A percentile compares a stretch with the other conserved stretches of the same genome.
Conservation (phyloP, 2,113 vertebrate genomes). For the Myotis lucifugus region DNA sequence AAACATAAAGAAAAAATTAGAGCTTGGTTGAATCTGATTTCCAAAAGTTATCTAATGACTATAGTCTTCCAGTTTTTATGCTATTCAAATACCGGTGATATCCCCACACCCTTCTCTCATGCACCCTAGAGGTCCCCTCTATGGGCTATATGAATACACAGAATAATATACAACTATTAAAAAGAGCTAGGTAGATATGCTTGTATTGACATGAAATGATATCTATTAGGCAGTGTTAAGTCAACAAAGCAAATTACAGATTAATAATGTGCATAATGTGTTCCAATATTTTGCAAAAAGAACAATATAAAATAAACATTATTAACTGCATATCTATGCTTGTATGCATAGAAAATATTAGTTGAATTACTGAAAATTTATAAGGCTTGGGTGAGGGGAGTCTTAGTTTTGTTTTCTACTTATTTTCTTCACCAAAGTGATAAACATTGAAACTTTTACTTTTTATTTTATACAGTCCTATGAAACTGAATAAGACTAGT, state of each 20-base stretch:
- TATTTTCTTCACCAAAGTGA: not conserved
- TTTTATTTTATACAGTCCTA: not conserved
- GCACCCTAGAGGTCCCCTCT: no score
- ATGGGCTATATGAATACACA: not conserved
- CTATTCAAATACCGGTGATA: not conserved
- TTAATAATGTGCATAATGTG: not conserved
- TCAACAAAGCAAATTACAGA: not conserved
- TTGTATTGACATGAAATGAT: not conserved
- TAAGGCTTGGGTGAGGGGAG: not conserved
- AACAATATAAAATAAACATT: not conserved
- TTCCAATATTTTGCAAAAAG: not conserved
- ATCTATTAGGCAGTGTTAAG: not conserved
- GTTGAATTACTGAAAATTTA: not conserved
- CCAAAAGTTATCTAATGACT: not conserved
- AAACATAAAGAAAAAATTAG: not conserved
- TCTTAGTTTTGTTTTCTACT: not conserved
- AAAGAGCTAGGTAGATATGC: not conserved
- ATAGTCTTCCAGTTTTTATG: not conserved
- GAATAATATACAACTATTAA: not conserved
- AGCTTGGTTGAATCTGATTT: not conserved
- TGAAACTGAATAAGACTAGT: not conserved
- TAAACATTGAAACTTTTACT: not conserved
- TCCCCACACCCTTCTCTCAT: not conserved
- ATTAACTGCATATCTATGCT: not conserved
- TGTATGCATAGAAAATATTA: not conserved